Evolutionary conservation across 2,797 vertebrate species (phyloP).

Genomic region (Delichon dasypus): DNA sequence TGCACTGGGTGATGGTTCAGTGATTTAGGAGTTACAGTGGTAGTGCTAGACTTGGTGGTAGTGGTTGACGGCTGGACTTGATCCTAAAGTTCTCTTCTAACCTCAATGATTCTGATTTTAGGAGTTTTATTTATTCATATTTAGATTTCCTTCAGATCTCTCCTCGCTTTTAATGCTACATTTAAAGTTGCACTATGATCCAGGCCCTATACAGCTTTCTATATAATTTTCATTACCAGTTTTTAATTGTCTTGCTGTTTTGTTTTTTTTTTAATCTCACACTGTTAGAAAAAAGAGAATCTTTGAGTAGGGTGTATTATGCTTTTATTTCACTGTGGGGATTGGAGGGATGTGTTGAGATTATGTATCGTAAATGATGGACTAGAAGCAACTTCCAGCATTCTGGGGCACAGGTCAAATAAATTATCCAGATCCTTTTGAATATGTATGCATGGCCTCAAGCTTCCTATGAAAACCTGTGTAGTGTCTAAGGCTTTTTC

Average conservation of each 20-base stretch:
- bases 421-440: slow-evolving; percentile 34
- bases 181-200: background rate
- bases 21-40: background rate
- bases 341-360: background rate
- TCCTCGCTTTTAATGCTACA: background rate
- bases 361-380: background rate
- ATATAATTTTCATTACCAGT: background rate
- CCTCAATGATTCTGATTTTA: background rate
- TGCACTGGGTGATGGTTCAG: fast-evolving
- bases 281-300: background rate
- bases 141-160: background rate
- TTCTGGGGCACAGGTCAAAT: slow-evolving; percentile 26
- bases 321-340: background rate
- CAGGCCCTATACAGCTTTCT: background rate
- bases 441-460: slow-evolving; percentile 24
- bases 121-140: background rate
- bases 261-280: background rate
- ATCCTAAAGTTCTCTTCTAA: background rate
- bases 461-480: background rate
- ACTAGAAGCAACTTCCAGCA: background rate
- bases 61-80: background rate
- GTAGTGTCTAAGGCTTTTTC: background rate
- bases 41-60: no score
- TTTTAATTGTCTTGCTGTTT: slow-evolving; percentile 18
- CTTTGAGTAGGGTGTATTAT: background rate